A percentile compares a stretch with the other conserved stretches of the same genome.
These are phyloP conservation scores for Hypena proboscidalis DNA, from an alignment of 2,888 invertebrate genomes.

Conservation along the genomic window DNA sequence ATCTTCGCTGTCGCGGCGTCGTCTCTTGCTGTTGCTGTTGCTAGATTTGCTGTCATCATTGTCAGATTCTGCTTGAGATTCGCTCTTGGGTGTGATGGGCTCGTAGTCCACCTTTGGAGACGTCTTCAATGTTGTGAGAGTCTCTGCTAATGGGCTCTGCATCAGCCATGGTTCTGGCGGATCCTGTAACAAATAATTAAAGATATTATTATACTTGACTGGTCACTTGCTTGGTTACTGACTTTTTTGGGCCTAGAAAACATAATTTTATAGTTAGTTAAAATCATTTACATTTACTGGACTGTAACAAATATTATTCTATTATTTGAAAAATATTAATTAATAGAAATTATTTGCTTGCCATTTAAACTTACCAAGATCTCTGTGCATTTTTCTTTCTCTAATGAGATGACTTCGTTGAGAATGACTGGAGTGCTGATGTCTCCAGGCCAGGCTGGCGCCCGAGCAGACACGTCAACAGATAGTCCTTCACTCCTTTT, in stretches of 20 bases:
- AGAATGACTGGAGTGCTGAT: slow-evolving; percentile 80
- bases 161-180: slow-evolving; percentile 47
- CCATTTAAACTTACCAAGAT: slow-evolving; percentile 62
- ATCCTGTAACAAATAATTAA: slow-evolving; percentile 51
- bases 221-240: too few relatives aligned
- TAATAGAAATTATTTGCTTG: too few relatives aligned
- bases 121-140: slow-evolving; percentile 48
- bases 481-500: slow-evolving; percentile 52
- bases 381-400: slow-evolving; percentile 66
- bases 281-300: background rate
- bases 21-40: slow-evolving; percentile 53
- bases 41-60: slow-evolving; percentile 61
- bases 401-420: slow-evolving; percentile 74
- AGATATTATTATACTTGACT: too few relatives aligned
- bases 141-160: slow-evolving; percentile 42
- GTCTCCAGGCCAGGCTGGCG: slow-evolving; percentile 56
- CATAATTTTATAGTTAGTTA: background rate
- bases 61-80: slow-evolving; percentile 74
- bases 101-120: slow-evolving; percentile 64
- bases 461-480: slow-evolving; percentile 61
- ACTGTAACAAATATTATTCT: background rate
- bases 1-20: slow-evolving; percentile 69
- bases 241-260: too few relatives aligned
- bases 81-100: slow-evolving; percentile 74
- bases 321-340: too few relatives aligned